Conservation (phyloP, 2,113 vertebrate genomes). For the Pogonocichla stellata region DNA sequence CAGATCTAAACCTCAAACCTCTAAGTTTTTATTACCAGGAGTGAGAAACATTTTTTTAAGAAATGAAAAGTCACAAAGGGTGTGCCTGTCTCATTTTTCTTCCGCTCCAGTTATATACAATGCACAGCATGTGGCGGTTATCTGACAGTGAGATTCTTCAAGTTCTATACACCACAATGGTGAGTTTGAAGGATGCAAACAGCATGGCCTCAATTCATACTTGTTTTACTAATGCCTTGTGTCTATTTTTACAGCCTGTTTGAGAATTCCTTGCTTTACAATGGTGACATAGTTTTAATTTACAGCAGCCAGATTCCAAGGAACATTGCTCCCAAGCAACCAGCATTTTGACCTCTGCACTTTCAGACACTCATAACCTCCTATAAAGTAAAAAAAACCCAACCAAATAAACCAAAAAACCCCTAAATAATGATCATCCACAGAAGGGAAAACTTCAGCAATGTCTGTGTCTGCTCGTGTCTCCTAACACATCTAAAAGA, state of each 20-base stretch:
- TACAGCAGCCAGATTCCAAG: not conserved
- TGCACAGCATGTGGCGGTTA: not conserved
- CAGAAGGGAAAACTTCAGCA: not conserved
- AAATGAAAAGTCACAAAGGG: conserved; percentile 5
- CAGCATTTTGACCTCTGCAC: conserved; percentile 23
- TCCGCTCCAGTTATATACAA: not conserved
- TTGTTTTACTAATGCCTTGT: conserved; percentile 33
- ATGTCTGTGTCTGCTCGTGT: not conserved
- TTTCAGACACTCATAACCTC: not conserved
- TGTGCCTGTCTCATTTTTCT: conserved; percentile 15
- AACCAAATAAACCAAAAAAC: not conserved
- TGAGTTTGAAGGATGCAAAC: conserved; percentile 18
- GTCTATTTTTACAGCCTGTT: conserved; percentile 39
- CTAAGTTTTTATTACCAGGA: not conserved
- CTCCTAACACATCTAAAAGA: not conserved
- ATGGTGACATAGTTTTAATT: conserved; percentile 33
- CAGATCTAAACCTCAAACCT: not conserved
- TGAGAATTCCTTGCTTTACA: conserved; percentile 29
- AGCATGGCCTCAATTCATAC: conserved; percentile 18
- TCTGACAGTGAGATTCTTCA: conserved; percentile 16
- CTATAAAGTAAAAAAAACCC: not conserved
- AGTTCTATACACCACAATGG: not conserved
- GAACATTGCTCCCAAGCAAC: conserved; percentile 13
- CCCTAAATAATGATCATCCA: not conserved
- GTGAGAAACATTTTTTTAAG: not conserved